These are phyloP conservation scores for Delichon dasypus DNA, from an alignment of 2,797 vertebrate species.

Conservation along the genomic window DNA sequence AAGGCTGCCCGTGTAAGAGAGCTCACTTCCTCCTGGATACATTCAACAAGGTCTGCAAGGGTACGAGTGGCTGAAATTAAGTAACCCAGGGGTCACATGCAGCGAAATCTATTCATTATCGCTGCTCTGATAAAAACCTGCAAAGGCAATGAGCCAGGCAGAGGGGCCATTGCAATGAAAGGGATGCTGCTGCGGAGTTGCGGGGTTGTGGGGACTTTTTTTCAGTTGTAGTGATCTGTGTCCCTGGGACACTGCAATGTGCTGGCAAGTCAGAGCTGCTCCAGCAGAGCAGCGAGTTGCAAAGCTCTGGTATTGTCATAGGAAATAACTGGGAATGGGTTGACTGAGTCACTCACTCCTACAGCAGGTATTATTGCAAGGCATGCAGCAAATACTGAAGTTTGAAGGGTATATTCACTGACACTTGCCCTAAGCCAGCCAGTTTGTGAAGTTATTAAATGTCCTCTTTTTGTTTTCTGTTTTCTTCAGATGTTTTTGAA, in stretches of 20 bases:
- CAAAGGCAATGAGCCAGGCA: background rate
- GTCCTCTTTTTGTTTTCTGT: background rate
- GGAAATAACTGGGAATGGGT: background rate
- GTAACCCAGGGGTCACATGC: background rate
- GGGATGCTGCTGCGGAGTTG: background rate
- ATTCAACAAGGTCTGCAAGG: background rate
- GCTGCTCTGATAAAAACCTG: background rate
- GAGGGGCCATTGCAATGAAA: background rate
- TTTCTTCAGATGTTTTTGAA: background rate
- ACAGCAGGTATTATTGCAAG: background rate
- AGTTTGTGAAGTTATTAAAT: background rate
- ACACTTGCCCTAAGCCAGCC: background rate
- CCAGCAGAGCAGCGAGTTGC: background rate
- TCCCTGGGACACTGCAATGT: fast-evolving
- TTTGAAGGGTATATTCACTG: background rate
- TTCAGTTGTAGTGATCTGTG: background rate
- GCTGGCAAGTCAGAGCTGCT: background rate
- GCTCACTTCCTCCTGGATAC: background rate
- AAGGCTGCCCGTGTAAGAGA: background rate
- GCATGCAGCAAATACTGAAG: background rate
- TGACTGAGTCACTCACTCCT: background rate
- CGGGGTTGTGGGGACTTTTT: background rate
- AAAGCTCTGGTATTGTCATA: background rate
- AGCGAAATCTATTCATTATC: background rate
- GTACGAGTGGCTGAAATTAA: background rate